These are phyloP conservation scores for Pogona vitticeps DNA, from an alignment of 2,113 vertebrate species.

Conservation along the genomic window DNA sequence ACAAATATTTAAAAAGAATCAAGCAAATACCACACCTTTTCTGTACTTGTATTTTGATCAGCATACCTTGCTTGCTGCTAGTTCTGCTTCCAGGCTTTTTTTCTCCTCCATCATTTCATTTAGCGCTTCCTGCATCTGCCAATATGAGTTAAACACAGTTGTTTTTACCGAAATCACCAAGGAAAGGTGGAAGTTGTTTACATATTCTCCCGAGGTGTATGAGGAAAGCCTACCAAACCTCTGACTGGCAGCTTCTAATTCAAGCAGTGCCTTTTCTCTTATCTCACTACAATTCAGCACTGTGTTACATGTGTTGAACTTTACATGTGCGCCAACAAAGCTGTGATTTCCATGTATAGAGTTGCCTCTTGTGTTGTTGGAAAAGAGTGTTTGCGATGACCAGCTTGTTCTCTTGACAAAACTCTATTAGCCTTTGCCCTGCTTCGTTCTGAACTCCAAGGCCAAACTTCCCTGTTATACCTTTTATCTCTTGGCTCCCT, in stretches of 20 bases:
- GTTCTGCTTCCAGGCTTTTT: slow-evolving; percentile 68
- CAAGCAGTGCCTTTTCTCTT: background rate
- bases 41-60: background rate
- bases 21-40: no score
- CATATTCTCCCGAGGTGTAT: background rate
- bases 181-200: background rate
- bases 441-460: no score
- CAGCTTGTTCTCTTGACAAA: no score
- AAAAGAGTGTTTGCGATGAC: no score
- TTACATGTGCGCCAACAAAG: background rate
- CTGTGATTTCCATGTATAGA: no score
- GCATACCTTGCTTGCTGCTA: slow-evolving; percentile 73
- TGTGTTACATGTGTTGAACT: background rate
- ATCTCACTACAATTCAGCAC: background rate
- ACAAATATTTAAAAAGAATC: no score
- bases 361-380: no score
- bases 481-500: no score
- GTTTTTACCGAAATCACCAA: background rate
- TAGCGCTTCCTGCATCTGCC: slow-evolving; percentile 65
- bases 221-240: background rate
- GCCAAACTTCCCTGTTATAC: no score
- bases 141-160: slow-evolving; percentile 1
- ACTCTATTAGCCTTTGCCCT: no score
- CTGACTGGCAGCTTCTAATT: background rate
- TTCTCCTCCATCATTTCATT: slow-evolving; percentile 64